Conservation (phyloP, 2,797 vertebrate species). For the Myotis myotis region DNA sequence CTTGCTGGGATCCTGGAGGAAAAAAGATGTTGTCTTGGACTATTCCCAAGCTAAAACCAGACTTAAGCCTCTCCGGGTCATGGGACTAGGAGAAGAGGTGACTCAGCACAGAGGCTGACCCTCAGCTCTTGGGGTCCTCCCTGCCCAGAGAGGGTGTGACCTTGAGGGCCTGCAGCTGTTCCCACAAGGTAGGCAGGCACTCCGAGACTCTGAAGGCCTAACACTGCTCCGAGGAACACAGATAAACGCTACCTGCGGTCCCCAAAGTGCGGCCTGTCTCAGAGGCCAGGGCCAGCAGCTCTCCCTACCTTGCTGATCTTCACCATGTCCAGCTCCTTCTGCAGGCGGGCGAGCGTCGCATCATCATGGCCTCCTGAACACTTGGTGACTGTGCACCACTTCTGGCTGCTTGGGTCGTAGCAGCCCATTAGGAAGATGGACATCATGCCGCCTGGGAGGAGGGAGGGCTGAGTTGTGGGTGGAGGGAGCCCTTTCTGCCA, state of each 20-base stretch:
- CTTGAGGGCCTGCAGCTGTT: background rate
- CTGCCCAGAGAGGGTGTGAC: background rate
- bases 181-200: background rate
- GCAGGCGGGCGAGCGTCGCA: slow-evolving; percentile 92
- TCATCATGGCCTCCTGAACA: slow-evolving; percentile 97
- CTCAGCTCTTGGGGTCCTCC: background rate
- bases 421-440: slow-evolving; percentile 99
- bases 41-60: background rate
- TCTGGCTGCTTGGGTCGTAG: slow-evolving; percentile 92
- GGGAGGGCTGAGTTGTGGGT: background rate
- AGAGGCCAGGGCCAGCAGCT: background rate
- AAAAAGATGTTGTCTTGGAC: slow-evolving; percentile 42
- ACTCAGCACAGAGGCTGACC: background rate
- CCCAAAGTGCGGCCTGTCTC: background rate
- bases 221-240: background rate
- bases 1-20: slow-evolving; percentile 94
- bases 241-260: background rate
- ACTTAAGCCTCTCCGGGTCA: background rate
- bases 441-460: slow-evolving; percentile 95
- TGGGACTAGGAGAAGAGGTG: background rate
- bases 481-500: background rate
- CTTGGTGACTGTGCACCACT: slow-evolving; percentile 99
- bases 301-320: slow-evolving; percentile 96
- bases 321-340: slow-evolving; percentile 96
- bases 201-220: background rate